Conservation (phyloP, 2,113 vertebrate species). For the Mola mola region DNA sequence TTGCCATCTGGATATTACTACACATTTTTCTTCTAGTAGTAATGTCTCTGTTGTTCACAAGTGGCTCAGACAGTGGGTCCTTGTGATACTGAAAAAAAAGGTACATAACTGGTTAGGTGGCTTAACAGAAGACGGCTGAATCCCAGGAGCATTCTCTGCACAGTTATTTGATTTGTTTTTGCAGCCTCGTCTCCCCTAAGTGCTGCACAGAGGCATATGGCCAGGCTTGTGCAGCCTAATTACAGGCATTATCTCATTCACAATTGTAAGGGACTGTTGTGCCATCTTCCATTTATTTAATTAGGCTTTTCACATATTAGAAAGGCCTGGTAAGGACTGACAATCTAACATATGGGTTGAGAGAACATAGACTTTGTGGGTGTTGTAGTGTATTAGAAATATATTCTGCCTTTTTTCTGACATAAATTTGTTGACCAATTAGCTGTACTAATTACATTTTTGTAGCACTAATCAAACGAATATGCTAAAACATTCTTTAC, state of each 20-base stretch:
- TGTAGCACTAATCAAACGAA: conserved; percentile 98
- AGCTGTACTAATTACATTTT: conserved; percentile 96
- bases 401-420: conserved; percentile 87
- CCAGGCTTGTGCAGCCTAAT: conserved; percentile 87
- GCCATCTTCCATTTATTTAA: conserved; percentile 98
- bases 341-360: conserved; percentile 81
- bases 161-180: conserved; percentile 78
- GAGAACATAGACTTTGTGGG: conserved; percentile 50
- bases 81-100: neutral
- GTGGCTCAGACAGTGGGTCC: neutral
- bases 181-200: conserved; percentile 69
- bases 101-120: conserved; percentile 27
- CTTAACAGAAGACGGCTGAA: conserved; percentile 29
- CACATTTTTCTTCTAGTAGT: conserved; percentile 5
- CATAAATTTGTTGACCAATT: conserved; percentile 99
- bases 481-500: conserved; percentile 98
- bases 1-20: neutral
- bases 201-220: conserved; percentile 84
- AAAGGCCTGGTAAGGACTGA: conserved; percentile 90
- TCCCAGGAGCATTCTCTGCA: conserved; percentile 62
- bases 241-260: conserved; percentile 91
- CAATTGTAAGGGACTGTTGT: conserved; percentile 91
- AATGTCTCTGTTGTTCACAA: conserved; percentile 2
- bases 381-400: conserved; percentile 80
- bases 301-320: conserved; percentile 96